phyloP scores from a whole-genome alignment of 23 tunicate genomes.

The Diplosoma virens region DNA sequence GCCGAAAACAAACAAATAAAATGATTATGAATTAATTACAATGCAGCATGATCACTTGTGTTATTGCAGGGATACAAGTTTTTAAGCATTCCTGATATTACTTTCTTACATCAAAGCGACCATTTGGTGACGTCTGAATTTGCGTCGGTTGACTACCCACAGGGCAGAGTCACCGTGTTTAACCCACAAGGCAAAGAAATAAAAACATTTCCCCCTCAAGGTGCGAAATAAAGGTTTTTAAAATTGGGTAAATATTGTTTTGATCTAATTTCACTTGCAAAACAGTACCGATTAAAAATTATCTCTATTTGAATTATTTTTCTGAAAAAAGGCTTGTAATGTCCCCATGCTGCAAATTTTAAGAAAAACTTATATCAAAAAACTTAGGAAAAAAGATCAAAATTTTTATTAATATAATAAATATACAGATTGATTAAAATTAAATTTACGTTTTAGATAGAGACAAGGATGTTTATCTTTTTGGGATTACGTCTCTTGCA shows the following conservation, averaged over 20 bases:
- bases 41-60: neutral
- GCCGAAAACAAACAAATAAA: no score
- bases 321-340: no score
- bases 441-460: neutral
- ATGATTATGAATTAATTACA: neutral
- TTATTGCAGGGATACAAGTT: slow-evolving; percentile 45
- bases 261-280: no score
- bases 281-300: no score
- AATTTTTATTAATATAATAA: no score
- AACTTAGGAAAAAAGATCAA: no score
- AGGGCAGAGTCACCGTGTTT: slow-evolving; percentile 56
- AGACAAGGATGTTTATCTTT: slow-evolving; percentile 21
- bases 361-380: no score
- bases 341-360: no score
- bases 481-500: slow-evolving; percentile 27
- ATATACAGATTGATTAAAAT: no score
- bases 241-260: no score
- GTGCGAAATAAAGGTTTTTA: slow-evolving; percentile 40
- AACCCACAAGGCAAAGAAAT: slow-evolving; percentile 47
- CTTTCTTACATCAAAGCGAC: slow-evolving; percentile 46
- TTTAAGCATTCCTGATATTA: slow-evolving; percentile 64
- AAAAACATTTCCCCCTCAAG: slow-evolving; percentile 53
- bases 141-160: slow-evolving; percentile 54
- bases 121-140: slow-evolving; percentile 66
- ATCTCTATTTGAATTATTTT: no score